Percentiles rank a stretch among this genome's conserved stretches.
Conservation (phyloP, 2,797 vertebrate genomes). For the Mus spretus region DNA sequence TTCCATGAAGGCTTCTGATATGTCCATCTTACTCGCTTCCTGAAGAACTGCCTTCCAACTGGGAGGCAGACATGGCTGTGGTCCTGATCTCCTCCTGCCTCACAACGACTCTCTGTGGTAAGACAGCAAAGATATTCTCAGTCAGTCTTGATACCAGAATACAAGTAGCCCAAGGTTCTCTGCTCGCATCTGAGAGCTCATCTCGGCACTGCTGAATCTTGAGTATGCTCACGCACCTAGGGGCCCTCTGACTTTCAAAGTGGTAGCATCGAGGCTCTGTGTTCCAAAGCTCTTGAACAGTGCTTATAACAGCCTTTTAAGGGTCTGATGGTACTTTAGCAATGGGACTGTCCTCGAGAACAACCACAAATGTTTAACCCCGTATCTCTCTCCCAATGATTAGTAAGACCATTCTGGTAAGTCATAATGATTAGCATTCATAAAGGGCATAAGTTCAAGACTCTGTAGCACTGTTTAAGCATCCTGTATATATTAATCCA, state of each 20-base stretch:
- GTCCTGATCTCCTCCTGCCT: accelerated
- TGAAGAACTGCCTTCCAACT: background rate
- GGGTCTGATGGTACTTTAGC: background rate
- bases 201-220: background rate
- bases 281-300: background rate
- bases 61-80: background rate
- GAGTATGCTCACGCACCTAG: background rate
- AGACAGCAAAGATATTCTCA: background rate
- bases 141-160: background rate
- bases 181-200: too few relatives aligned
- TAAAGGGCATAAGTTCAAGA: background rate
- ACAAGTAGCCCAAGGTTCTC: background rate
- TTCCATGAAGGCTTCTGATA: background rate
- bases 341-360: background rate
- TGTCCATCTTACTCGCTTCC: background rate
- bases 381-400: background rate
- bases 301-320: background rate
- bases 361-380: background rate
- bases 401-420: background rate
- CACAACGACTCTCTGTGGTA: background rate
- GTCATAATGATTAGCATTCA: background rate
- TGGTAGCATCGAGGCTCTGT: background rate
- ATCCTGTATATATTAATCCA: background rate
- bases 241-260: background rate
- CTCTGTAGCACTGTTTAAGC: background rate